Base-by-base conservation (phyloP, 2,888 invertebrate genomes). In the Norana najaformis region DNA sequence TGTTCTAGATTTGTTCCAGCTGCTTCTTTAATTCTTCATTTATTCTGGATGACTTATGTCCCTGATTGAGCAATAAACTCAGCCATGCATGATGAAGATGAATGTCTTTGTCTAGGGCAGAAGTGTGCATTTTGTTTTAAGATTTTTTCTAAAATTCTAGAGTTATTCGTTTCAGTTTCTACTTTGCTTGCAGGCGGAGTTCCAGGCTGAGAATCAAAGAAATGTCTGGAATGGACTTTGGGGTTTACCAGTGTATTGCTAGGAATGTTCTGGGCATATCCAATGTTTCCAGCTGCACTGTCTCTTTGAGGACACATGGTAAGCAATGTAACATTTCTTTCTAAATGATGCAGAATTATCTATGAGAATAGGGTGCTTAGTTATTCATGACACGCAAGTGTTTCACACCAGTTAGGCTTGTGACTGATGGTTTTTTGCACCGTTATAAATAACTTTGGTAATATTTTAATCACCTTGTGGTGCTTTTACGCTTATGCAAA, bases 271-370 rank as follows among this genome's bases (percentile, higher is more conserved):
- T 85, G 36, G 85, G 85, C 36, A 37, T 85, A 36, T 85, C 85
- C 35, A 85, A 85, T 85, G 85, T 85, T 85, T 85, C 85, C 85
- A 85, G 85, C 36, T 36, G 35, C 85, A 85, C 36, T 36, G 85
- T 85, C 36, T 37, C 36, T 8, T 20, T 36, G 36, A 85, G 8
- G 85, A 37, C 18, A 85, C 69, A 69, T 5, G 69, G 69, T 69
- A 69, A n/a, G 69, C n/a, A 11, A 69, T 69, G 30, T n/a, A n/a
- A n/a, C n/a, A 69, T 11, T 30, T 69, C 30, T 69, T 69, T 69
- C 2, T 8, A 69, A 69, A 69, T n/a, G 1, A 69, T 69, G 30
- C 69, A 30, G 30, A 8, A 3, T 69, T 30, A 11, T 23, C 13
- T n/a, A 69, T n/a, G n/a, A 69, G n/a, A 69, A 23, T 2, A 20